Conservation (phyloP, 2,797 vertebrate species). For the Acrossocheilus fasciatus region DNA sequence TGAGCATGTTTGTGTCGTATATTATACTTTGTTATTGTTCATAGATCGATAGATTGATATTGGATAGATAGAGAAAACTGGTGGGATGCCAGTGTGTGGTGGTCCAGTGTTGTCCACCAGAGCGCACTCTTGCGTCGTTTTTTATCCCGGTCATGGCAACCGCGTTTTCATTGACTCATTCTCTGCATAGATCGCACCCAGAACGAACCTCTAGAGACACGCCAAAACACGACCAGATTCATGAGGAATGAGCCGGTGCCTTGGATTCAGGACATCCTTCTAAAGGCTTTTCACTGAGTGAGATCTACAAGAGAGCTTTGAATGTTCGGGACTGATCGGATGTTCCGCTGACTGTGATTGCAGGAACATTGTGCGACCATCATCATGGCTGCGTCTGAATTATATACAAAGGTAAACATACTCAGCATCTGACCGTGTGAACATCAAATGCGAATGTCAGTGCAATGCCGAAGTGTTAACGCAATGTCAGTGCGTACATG, state of each 20-base stretch:
- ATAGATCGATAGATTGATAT: too few species aligned
- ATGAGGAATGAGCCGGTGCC: conserved; percentile 53
- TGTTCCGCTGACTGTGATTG: conserved; percentile 66
- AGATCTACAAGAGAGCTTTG: not conserved
- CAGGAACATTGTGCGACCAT: conserved; percentile 66
- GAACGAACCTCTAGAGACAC: conserved; percentile 80
- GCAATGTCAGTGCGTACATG: not conserved
- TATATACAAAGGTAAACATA: conserved; percentile 91
- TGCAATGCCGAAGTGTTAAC: too few species aligned
- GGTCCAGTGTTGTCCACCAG: conserved; percentile 58
- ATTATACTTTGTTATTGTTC: too few species aligned
- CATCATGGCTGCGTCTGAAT: conserved; percentile 93
- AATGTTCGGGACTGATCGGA: conserved; percentile 44
- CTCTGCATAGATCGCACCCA: conserved; percentile 81
- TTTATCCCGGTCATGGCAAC: conserved; percentile 26
- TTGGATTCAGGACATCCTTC: conserved; percentile 35
- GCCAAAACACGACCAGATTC: conserved; percentile 63
- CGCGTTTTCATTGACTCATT: conserved; percentile 70
- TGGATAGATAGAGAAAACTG: not conserved
- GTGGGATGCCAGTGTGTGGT: not conserved
- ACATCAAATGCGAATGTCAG: not conserved
- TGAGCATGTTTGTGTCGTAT: too few species aligned
- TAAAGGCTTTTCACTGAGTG: not conserved
- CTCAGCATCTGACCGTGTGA: conserved; percentile 11
- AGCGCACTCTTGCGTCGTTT: conserved; percentile 62